Evolutionary conservation across 2,888 invertebrate species (phyloP).

Genomic region (Acleris cristana): DNA sequence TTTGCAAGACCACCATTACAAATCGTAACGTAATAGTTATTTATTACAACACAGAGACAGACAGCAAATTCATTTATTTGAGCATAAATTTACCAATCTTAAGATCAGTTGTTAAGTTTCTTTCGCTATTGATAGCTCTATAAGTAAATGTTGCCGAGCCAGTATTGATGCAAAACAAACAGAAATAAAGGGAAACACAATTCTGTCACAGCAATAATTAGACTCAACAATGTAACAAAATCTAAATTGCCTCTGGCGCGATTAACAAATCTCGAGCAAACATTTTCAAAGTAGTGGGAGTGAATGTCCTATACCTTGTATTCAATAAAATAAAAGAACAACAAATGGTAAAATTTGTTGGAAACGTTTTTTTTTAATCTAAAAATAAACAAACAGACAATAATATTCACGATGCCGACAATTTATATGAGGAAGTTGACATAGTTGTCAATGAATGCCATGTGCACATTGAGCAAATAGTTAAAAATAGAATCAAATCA

Average conservation of each 20-base stretch:
- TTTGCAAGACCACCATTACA: conserved; percentile 14
- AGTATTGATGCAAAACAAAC: background rate
- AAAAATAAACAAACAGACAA: conserved; percentile 40
- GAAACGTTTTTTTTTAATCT: conserved; percentile 42
- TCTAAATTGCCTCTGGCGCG: conserved; percentile 42
- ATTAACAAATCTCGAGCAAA: conserved; percentile 48
- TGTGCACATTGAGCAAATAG: conserved; percentile 47
- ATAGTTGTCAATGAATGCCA: conserved; percentile 49
- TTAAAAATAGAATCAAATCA: conserved; percentile 67
- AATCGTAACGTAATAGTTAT: background rate
- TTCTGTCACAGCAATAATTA: conserved; percentile 46
- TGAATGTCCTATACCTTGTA: conserved; percentile 55
- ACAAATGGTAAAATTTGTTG: conserved; percentile 39
- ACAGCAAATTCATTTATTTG: background rate
- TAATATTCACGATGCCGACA: conserved; percentile 45
- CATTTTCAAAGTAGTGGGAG: conserved; percentile 43
- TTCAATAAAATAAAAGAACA: conserved; percentile 49
- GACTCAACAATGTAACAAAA: conserved; percentile 58
- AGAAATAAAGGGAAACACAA: background rate
- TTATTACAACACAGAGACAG: background rate
- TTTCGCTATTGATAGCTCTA: too few relatives aligned
- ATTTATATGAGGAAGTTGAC: conserved; percentile 35
- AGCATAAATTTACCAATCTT: too few relatives aligned
- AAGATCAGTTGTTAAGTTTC: too few relatives aligned
- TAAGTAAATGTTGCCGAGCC: too few relatives aligned